Percentiles rank a stretch among this genome's conserved stretches.
These are phyloP conservation scores for Whitmania pigra DNA, from an alignment of 1,140 invertebrate species.

Conservation along the genomic window DNA sequence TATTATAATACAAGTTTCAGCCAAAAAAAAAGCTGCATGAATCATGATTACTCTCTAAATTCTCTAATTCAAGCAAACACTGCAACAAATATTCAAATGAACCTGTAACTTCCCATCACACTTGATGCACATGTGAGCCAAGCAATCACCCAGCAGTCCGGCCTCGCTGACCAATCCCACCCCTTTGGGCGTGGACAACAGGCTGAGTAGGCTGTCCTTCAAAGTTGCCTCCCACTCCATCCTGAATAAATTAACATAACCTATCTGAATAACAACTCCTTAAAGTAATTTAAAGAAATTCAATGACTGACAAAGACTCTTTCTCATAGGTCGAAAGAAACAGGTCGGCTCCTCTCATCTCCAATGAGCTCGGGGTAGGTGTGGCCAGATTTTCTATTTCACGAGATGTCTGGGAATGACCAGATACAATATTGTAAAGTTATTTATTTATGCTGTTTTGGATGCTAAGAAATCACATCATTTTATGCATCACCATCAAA, in stretches of 20 bases:
- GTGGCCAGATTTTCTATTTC: slow-evolving; percentile 7
- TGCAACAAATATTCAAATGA: not conserved
- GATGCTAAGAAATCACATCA: no score
- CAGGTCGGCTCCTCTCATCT: not conserved
- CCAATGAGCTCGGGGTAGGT: not conserved
- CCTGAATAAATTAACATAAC: slow-evolving; percentile 26
- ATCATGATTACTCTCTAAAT: no score
- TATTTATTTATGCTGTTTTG: no score
- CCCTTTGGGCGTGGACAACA: slow-evolving; percentile 41
- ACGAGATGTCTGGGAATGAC: not conserved
- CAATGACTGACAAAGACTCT: slow-evolving; percentile 2
- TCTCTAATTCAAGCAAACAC: no score
- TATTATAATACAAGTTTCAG: no score
- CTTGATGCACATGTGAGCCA: slow-evolving; percentile 39
- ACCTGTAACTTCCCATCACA: slow-evolving; percentile 41
- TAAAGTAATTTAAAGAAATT: not conserved
- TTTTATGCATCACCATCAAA: no score
- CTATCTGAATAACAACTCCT: not conserved
- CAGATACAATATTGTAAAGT: no score
- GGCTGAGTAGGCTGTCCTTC: slow-evolving; percentile 39
- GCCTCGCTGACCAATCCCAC: slow-evolving; percentile 38
- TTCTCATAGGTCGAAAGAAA: not conserved
- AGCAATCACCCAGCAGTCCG: slow-evolving; percentile 37
- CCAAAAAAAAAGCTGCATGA: no score
- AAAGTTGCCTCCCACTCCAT: slow-evolving; percentile 37